phyloP scores from a whole-genome alignment of 35 echinoderm and acorn worm genomes.

The Ophiothrix spiculata region DNA sequence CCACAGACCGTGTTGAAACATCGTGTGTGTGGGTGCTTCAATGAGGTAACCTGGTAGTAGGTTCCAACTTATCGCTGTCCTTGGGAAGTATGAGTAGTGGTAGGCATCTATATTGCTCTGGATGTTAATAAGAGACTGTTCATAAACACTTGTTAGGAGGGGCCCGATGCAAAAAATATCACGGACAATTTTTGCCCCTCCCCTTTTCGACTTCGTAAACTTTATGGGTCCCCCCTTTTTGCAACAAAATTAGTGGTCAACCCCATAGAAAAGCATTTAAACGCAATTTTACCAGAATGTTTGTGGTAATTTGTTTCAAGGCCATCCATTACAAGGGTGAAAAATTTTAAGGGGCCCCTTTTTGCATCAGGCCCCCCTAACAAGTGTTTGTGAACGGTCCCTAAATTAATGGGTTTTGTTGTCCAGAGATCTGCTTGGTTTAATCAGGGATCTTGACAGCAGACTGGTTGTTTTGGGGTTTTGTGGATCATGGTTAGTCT shows the following conservation, averaged over 20 bases:
- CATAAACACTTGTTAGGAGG: not conserved
- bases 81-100: not conserved
- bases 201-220: not conserved
- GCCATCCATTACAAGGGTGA: not conserved
- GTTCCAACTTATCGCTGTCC: not conserved
- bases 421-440: not conserved
- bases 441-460: not conserved
- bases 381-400: not conserved
- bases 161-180: too few species aligned
- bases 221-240: not conserved
- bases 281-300: not conserved
- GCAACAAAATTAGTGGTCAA: not conserved
- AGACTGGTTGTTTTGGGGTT: not conserved
- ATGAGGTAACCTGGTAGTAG: not conserved
- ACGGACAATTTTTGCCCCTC: too few species aligned
- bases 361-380: not conserved
- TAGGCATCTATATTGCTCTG: not conserved
- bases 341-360: not conserved
- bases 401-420: not conserved
- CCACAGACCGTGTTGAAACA: not conserved
- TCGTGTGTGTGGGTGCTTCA: not conserved
- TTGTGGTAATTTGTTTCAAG: not conserved
- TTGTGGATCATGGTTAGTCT: not conserved
- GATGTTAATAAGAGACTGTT: not conserved
- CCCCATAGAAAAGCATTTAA: not conserved